A percentile compares a stretch with the other conserved stretches of the same genome.
Evolutionary conservation across 2,888 invertebrate species (phyloP).

Genomic region (Mythimna lalbum): DNA sequence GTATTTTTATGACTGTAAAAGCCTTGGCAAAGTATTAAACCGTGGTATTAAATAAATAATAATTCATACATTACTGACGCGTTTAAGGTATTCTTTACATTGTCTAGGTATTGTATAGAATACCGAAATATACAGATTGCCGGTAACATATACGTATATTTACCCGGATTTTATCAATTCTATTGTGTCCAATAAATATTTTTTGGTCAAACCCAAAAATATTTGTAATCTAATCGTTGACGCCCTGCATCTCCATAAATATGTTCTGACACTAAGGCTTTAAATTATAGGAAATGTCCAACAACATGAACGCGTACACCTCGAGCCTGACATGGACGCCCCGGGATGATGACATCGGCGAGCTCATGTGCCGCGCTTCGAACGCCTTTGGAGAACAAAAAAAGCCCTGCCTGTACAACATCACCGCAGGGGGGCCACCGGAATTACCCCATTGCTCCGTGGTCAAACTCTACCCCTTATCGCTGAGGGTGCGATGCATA

Average conservation of each 20-base stretch:
- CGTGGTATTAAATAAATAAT: no score
- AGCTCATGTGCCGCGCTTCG: slow-evolving; percentile 78
- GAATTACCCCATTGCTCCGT: slow-evolving; percentile 74
- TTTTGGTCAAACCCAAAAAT: no score
- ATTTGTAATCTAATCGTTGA: no score
- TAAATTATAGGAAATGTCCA: slow-evolving; percentile 73
- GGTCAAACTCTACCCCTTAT: slow-evolving; percentile 66
- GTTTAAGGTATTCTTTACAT: no score
- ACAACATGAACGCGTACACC: slow-evolving; percentile 74
- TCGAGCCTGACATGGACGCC: slow-evolving; percentile 81
- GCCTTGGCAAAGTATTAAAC: no score
- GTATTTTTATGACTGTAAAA: no score
- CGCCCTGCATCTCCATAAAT: not conserved
- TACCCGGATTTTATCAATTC: no score
- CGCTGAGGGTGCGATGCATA: slow-evolving; percentile 74
- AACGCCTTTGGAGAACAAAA: slow-evolving; percentile 82
- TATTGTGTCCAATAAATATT: no score
- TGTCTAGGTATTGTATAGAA: no score
- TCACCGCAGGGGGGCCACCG: slow-evolving; percentile 76
- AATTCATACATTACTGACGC: no score
- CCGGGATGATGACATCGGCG: slow-evolving; percentile 74
- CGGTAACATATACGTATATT: no score
- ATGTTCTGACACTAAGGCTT: not conserved
- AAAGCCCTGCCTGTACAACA: slow-evolving; percentile 74
- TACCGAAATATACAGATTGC: no score